Evolutionary conservation across 2,888 invertebrate species (phyloP).

Genomic region (Thymelicus lineola): DNA sequence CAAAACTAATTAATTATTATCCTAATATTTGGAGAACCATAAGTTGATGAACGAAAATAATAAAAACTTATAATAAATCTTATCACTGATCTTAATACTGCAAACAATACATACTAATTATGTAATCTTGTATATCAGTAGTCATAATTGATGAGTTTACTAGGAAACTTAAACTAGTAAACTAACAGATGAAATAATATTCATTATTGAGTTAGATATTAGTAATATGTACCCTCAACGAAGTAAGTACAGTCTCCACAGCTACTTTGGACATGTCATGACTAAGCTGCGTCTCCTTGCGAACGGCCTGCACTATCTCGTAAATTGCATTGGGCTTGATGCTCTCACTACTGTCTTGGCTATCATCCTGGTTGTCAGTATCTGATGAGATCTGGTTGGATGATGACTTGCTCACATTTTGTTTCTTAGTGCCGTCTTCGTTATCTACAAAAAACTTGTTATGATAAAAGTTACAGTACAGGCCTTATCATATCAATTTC

Average conservation of each 20-base stretch:
- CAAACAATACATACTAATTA: background rate
- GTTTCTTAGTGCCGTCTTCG: slow-evolving; percentile 55
- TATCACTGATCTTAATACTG: no score
- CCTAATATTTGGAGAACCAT: no score
- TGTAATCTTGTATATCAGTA: background rate
- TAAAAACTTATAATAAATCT: no score
- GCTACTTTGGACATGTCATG: slow-evolving; percentile 95
- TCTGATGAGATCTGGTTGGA: slow-evolving; percentile 74
- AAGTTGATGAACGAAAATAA: no score
- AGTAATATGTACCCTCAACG: slow-evolving; percentile 65
- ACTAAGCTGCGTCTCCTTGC: slow-evolving; percentile 93
- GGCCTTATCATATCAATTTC: no score
- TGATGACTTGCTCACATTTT: slow-evolving; percentile 55
- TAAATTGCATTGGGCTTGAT: slow-evolving; percentile 86
- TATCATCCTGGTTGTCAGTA: slow-evolving; percentile 79
- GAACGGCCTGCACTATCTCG: slow-evolving; percentile 91
- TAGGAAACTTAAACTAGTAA: no score
- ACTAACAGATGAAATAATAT: no score
- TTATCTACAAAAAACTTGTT: slow-evolving; percentile 47
- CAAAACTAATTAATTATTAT: no score
- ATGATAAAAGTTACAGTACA: background rate
- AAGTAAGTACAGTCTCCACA: slow-evolving; percentile 90
- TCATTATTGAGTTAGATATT: no score
- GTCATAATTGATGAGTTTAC: no score
- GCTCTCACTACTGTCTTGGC: slow-evolving; percentile 79